Evolutionary conservation across 2,888 invertebrate genomes (phyloP).

Genomic region (Schrankia costaestrigalis): DNA sequence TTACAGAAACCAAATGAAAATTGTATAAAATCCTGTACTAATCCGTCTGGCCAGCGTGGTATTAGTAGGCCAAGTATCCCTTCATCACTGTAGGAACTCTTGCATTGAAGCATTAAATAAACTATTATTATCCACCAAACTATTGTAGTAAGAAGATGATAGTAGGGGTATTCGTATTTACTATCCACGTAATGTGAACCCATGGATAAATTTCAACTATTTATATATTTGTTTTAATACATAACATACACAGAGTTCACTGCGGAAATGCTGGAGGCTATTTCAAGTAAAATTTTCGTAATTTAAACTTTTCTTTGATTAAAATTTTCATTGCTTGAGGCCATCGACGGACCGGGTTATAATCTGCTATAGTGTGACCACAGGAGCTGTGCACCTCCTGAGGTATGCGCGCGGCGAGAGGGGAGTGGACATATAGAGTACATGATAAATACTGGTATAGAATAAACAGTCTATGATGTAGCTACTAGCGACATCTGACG

Average conservation of each 20-base stretch:
- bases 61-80: no score
- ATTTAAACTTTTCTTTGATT: constrained; percentile 36
- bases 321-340: constrained; percentile 17
- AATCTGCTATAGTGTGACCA: constrained; percentile 1
- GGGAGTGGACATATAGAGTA: no score
- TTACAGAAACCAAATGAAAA: no score
- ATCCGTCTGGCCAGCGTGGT: no score
- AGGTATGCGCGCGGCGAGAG: no score
- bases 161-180: constrained; percentile 25
- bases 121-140: not conserved
- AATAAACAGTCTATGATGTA: no score
- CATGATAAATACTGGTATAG: no score
- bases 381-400: no score
- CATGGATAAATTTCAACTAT: constrained; percentile 38
- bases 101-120: no score
- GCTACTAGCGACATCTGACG: no score
- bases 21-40: no score
- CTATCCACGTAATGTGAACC: constrained; percentile 15
- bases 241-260: constrained; percentile 23
- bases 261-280: constrained; percentile 22
- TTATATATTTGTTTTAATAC: constrained; percentile 36
- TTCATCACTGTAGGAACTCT: no score
- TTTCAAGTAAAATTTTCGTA: constrained; percentile 31
- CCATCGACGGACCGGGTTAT: constrained; percentile 7
- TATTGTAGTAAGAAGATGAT: not conserved